Evolutionary conservation across 2,888 invertebrate species (phyloP), one percentile per base, ranked within the genome.

Genomic region (Torymus aiolomorphi): DNA sequence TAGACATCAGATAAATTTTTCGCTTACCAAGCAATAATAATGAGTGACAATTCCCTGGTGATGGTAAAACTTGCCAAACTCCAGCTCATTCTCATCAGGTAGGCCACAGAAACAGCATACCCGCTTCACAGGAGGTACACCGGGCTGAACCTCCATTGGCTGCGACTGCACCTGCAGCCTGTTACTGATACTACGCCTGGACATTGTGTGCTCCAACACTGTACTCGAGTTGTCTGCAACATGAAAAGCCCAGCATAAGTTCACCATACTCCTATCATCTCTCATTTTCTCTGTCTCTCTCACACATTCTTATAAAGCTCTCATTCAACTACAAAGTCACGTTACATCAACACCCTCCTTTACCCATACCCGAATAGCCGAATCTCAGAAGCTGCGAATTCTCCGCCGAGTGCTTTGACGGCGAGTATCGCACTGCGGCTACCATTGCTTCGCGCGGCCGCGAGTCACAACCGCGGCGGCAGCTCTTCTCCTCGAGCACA

Each of bases 11-110:
- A 42, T 5, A 57, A 16, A 4, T 12, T 57, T 31, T 11, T 11
- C 62, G 91, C 92, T 91, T 92, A 96, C 96, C 91, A 95, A 92
- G 88, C 96, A 96, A 89, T 94, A 95, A 85, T 95, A 94, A 88
- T 96, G 96, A 2, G 94, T 94, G 56, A 92, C 90, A 42, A 95
- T 90, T 13, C 92, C 91, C 13, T 92, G 91, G 65, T 92, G 91
- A 12, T 91, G 90, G 83, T 93, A 92, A 49, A 94, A 87, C 84
- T 92, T 92, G 2, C 94, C 94, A 86, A 91, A 93, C 14, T 91
- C 88, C 10, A 92, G 78, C 85, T 93, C 93, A 83, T 93, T 91
- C 20, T 92, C 91, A 0, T 92, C 91, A 59, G 89, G 84, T 8
- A 89, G 87, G 2, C 90, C 89, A 85, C 94, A 94, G 84, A 94